A percentile compares a stretch with the other conserved stretches of the same genome.
phyloP scores from a whole-genome alignment of 2,113 vertebrate species.

The Trichomycterus rosablanca region DNA sequence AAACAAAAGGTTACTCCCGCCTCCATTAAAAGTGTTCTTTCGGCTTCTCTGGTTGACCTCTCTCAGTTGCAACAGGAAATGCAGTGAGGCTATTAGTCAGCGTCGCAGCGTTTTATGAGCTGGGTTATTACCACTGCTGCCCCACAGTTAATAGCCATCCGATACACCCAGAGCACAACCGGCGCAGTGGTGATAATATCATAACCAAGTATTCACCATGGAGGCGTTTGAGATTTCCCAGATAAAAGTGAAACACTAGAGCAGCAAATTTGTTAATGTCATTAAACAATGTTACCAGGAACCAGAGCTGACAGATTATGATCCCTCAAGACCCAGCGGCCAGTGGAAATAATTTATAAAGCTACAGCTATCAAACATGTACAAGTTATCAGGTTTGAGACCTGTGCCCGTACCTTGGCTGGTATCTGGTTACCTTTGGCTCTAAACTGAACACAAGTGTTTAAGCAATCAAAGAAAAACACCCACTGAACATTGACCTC shows the following conservation, averaged over 20 bases:
- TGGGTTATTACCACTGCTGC: conserved; percentile 65
- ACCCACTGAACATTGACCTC: conserved; percentile 62
- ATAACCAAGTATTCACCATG: conserved; percentile 88
- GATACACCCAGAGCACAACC: conserved; percentile 72
- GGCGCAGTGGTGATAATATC: conserved; percentile 84
- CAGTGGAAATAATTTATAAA: conserved; percentile 98
- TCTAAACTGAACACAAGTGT: conserved; percentile 73
- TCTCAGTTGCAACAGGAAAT: conserved; percentile 67
- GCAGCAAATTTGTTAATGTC: conserved; percentile 97
- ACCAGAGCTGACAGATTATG: conserved; percentile 86
- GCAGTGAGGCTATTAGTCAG: conserved; percentile 59
- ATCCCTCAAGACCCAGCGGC: conserved; percentile 76
- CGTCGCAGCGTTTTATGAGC: conserved; percentile 62
- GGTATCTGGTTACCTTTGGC: conserved; percentile 76
- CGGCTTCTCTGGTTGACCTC: conserved; percentile 52
- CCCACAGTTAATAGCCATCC: conserved; percentile 70
- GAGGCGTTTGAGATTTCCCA: conserved; percentile 96
- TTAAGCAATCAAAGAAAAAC: conserved; percentile 95
- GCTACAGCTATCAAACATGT: conserved; percentile 95
- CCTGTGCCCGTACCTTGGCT: conserved; percentile 75
- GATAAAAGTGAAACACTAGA: conserved; percentile 97
- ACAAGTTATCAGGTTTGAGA: conserved; percentile 88
- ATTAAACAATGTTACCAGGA: conserved; percentile 95
- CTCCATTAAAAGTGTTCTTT: conserved; percentile 58
- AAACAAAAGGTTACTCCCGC: conserved; percentile 48